Evolutionary conservation across 2,797 vertebrate genomes (phyloP), one percentile per base, ranked within the genome.

Genomic region (Acipenser oxyrinchus): DNA sequence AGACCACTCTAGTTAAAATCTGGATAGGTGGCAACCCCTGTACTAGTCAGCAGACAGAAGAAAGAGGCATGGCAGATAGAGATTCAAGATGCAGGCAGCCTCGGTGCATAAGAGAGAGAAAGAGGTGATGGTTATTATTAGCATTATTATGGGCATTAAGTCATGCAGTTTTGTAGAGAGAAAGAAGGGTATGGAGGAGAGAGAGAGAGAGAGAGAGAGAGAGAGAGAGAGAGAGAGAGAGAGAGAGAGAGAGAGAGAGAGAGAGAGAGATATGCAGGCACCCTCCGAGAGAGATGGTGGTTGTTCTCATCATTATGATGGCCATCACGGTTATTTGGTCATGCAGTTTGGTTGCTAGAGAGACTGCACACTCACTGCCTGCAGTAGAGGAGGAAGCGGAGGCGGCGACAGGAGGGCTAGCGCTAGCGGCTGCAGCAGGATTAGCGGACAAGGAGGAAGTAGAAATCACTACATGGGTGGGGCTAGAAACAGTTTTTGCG

Each of bases 401-500:
- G 66, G 69, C 78, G 64, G 84, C 51, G 62, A 74, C 74, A 72
- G 90, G 81, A 70, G 82, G 66, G 78, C 81, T 51, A 75, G 83
- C 84, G 82, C 84, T 84, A 85, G 88, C 78, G 81, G 83, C 88
- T 79, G 90, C 90, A 77, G 94, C 74, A 82, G 88, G 90, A 91
- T 89, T 95, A 91, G 89, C 88, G 81, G 93, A 86, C 75, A 88
- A 83, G 63, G 85, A 83, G 83, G 88, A 89, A 85, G 90, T 89
- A 87, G 92, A 94, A 90, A 95, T 90, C 87, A 92, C 93, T 84
- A 94, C 86, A 83, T 94, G 95, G 88, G 95, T 95, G 87, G 94
- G 93, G 88, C 94, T 98, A 97, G 95, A 95, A 89, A 94, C 92
- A 89, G 91, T 93, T 93, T 96, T 99, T 93, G 93, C 87, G 77